Conservation (phyloP, 1,140 invertebrate species). For the Epicauta chinensis region DNA sequence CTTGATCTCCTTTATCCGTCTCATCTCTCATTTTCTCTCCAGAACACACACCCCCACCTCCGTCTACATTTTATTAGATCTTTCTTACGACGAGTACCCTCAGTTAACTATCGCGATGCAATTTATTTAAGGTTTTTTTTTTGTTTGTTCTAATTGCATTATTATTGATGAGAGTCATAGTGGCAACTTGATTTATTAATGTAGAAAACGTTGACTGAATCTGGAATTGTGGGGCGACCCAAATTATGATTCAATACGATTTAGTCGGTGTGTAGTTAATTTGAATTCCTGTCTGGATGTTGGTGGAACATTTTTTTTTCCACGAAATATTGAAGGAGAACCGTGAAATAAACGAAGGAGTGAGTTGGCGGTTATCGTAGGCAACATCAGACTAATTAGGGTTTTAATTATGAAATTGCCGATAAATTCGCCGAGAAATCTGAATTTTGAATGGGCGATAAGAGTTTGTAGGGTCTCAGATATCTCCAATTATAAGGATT, state of each 20-base stretch:
- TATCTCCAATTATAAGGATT: constrained; percentile 27
- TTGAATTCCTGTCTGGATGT: too few relatives aligned
- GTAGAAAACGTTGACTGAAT: too few relatives aligned
- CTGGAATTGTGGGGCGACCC: too few relatives aligned
- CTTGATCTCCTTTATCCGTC: constrained; percentile 25
- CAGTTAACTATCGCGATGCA: constrained; percentile 15
- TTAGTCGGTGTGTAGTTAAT: too few relatives aligned
- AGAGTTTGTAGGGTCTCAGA: constrained; percentile 18
- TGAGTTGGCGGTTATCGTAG: background rate
- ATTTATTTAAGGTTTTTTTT: constrained; percentile 22
- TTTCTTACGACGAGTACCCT: constrained; percentile 21
- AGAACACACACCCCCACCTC: too few relatives aligned
- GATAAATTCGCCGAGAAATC: constrained; percentile 19
- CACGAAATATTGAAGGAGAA: background rate
- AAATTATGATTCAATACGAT: too few relatives aligned
- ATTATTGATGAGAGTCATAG: background rate
- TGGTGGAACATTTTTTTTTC: too few relatives aligned
- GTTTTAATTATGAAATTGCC: constrained; percentile 22
- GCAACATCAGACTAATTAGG: constrained; percentile 15
- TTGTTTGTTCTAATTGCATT: constrained; percentile 22
- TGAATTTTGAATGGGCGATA: constrained; percentile 23
- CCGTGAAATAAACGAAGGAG: background rate
- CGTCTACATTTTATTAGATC: background rate
- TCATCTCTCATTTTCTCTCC: constrained; percentile 21
- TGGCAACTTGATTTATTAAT: too few relatives aligned